These are phyloP conservation scores for Mythimna ferrago DNA, from an alignment of 2,888 invertebrate species.

Conservation along the genomic window DNA sequence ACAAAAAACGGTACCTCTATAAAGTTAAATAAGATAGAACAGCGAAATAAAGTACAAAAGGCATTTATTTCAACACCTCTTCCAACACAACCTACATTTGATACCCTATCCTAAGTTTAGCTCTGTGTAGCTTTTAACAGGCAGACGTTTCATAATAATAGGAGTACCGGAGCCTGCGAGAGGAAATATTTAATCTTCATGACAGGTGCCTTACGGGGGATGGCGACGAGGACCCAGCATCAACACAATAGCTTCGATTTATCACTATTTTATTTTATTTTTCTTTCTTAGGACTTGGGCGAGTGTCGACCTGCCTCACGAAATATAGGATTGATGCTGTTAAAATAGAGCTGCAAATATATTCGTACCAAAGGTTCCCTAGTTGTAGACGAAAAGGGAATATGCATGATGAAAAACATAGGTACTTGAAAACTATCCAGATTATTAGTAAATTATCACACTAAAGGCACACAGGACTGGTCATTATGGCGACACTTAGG, in stretches of 20 bases:
- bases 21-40: neutral
- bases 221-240: conserved; percentile 17
- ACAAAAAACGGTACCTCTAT: neutral
- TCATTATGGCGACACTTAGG: too few species aligned
- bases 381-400: too few species aligned
- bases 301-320: neutral
- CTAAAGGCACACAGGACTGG: too few species aligned
- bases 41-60: conserved; percentile 1
- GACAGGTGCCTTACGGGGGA: conserved; percentile 48
- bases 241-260: conserved; percentile 56
- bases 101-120: conserved; percentile 20
- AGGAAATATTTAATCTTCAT: conserved; percentile 57
- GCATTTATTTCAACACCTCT: conserved; percentile 12
- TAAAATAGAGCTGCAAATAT: too few species aligned
- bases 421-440: too few species aligned
- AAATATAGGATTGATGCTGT: neutral
- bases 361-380: too few species aligned
- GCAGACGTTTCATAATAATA: conserved; percentile 36
- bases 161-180: conserved; percentile 15
- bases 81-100: conserved; percentile 10
- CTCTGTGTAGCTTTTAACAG: conserved; percentile 30
- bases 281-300: conserved; percentile 4
- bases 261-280: conserved; percentile 40
- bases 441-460: too few species aligned
- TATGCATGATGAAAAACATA: too few species aligned